Evolutionary conservation across 1,140 invertebrate species (phyloP), one percentile per base, ranked within the genome.

Genomic region (Trachymyrmex cornetzi): DNA sequence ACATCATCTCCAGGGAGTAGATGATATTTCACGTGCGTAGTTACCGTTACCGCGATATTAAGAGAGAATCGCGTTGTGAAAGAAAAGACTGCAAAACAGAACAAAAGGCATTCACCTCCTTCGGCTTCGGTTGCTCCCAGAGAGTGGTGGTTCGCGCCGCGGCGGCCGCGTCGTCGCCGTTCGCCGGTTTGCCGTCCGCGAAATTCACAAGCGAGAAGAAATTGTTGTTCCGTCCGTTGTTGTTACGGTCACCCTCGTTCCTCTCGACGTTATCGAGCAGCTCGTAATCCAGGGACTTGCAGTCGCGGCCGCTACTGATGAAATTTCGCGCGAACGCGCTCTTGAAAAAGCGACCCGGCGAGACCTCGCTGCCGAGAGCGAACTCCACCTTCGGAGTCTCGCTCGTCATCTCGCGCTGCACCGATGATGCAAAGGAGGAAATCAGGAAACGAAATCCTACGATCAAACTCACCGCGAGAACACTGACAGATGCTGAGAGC

Each of bases 251-350:
- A 50, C 93, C 90, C 61, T 61, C 79, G 30, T 90, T 91, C 12
- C 86, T 92, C 61, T 92, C 93, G 69, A 77, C 91, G 53, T 92
- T 91, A 59, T 94, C 92, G n/a, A 92, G 74, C 27, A 93, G 84
- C 19, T 93, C 90, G 87, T 93, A 94, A 92, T 95, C 93, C 69
- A 96, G 87, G 4, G 95, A 95, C 81, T 95, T 95, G 14, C 92
- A 92, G 14, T 94, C 93, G 44, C 90, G 92, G 72, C 91, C 93
- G 72, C 90, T 94, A 69, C 38, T 93, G 14, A 92, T 93, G 77
- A 96, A 92, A 0, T 95, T 94, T 24, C 95, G 92, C 11, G 95
- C 95, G 79, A 95, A 96, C 16, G 93, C 94, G 81, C 95, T 96
- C 88, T 96, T 96, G 82, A 96, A 96, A 77, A 94, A 95, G 66